These are phyloP conservation scores for Steatocranus sp. DNA, from an alignment of 2,797 vertebrate genomes.

Conservation along the genomic window DNA sequence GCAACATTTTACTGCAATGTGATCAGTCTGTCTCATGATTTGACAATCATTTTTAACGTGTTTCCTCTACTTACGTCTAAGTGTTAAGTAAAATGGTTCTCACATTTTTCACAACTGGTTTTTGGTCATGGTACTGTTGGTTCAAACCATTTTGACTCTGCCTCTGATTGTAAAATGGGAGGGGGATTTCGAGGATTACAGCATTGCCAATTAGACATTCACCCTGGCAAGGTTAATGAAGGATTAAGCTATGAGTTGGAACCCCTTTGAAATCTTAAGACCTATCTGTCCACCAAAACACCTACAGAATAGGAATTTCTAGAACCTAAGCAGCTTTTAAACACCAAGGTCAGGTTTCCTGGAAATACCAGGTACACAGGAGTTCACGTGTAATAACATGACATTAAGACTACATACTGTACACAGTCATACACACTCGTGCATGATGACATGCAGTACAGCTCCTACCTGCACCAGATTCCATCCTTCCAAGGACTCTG, in stretches of 20 bases:
- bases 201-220: constrained; percentile 17
- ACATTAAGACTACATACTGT: not conserved
- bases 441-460: not conserved
- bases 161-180: constrained; percentile 6
- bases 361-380: not conserved
- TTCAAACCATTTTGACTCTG: constrained; percentile 9
- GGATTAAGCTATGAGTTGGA: constrained; percentile 31
- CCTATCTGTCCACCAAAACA: not conserved
- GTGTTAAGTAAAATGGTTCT: not conserved
- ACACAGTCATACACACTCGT: not conserved
- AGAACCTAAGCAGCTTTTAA: not conserved
- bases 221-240: constrained; percentile 34
- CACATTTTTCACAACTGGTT: not conserved
- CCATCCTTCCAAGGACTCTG: constrained; percentile 97
- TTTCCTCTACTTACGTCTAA: not conserved
- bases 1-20: not conserved
- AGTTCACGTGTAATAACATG: not conserved
- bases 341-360: not conserved
- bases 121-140: not conserved
- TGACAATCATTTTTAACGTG: not conserved
- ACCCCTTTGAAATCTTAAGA: constrained; percentile 8
- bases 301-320: not conserved
- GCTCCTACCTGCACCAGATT: constrained; percentile 96
- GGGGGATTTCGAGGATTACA: constrained; percentile 22
- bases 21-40: not conserved